Base-by-base conservation (phyloP, 2,797 vertebrate species). In the Miichthys miiuy region DNA sequence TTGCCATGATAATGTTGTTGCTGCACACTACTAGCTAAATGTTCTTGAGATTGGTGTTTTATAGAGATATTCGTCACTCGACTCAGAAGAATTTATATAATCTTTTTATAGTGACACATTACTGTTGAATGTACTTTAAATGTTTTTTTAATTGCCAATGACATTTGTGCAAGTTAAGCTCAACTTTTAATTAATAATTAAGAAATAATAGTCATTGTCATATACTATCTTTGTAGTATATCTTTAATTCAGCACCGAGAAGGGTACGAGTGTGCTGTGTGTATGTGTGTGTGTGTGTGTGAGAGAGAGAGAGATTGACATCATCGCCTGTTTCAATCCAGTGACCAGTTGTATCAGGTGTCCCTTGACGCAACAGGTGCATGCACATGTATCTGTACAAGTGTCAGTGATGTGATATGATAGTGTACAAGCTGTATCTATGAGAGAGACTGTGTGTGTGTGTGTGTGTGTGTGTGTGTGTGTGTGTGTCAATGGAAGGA, bases 321-420 rank as follows among this genome's bases (percentile, higher is more conserved):
- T 25, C 23, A 42, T 21, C 65, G 41, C 61, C 77, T 87, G 89
- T 41, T 38, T 80, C 73, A 25, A 25, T 67, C 3, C 57, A 54
- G 34, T 21, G 41, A 77, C 42, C 79, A 79, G 67, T 69, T 79
- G 77, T 84, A 68, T 65, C 12, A 17, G 67, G 68, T 60, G 68
- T 87, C 79, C 44, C 46, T 51, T 68, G 30, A 68, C 65, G 56
- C 65, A 67, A 81, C 78, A 87, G 83, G 72, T 88, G 88, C 17
- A 38, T 56, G 20, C 21, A 42, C 20, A 67, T 71, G 34, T 21
- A 16, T 83, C 47, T 75, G 27, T 46, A 30, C 30, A 30, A 34
- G 50, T 41, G 62, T 58, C 23, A 23, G 41, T 77, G 56, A 34
- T 66, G 56, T 58, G 21, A 23, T 18, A 34, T 34, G 34, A 34